Evolutionary conservation across 2,113 vertebrate species (phyloP), one percentile per base, ranked within the genome.

Genomic region (Pluvialis apricaria): DNA sequence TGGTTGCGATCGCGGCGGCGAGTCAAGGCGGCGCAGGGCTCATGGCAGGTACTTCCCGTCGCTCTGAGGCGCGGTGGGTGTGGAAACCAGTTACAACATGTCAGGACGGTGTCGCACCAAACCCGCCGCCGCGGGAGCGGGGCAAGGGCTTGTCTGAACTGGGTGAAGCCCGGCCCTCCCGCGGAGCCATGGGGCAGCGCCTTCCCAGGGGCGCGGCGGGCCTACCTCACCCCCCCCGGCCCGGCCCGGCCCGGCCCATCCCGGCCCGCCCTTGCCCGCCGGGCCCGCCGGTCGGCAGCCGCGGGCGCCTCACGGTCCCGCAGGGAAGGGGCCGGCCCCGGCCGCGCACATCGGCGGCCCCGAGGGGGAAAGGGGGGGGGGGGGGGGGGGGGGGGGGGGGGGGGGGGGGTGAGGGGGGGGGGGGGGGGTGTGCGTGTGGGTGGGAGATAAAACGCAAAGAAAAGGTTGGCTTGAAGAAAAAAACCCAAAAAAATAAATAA

Each of bases 21-120:
- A 87, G 70, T 95, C 94, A 78, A 31, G 88, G 71, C 77, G 71
- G 49, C 58, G 92, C 93, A 57, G 72, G 65, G 54, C 80, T 85
- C 77, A 76, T 88, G 25, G 54, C 96, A 96, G 96, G 96, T 97
- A 95, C 95, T 94, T 95, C 96, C 95, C 92, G 92, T 97, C 98
- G 97, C 96, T 97, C 92, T 94, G 97, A 92, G 94, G 96, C 97
- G 91, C 96, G 82, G 92, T 98, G 98, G 98, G 98, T 97, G 98
- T 98, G 97, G 96, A 98, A 97, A 98, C 99, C 90, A 97, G 99
- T 99, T 97, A 96, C 97, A 95, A 98, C 99, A 99, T 98, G 99
- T 98, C 86, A 97, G 93, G 55, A 97, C 91, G 70, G 70, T 92
- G 97, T 91, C 87, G 69, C 97, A 92, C 65, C 95, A 96, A 97